A percentile compares a stretch with the other conserved stretches of the same genome.
These are phyloP conservation scores for Platerodrilus igneus DNA, from an alignment of 2,888 invertebrate species.

Conservation along the genomic window DNA sequence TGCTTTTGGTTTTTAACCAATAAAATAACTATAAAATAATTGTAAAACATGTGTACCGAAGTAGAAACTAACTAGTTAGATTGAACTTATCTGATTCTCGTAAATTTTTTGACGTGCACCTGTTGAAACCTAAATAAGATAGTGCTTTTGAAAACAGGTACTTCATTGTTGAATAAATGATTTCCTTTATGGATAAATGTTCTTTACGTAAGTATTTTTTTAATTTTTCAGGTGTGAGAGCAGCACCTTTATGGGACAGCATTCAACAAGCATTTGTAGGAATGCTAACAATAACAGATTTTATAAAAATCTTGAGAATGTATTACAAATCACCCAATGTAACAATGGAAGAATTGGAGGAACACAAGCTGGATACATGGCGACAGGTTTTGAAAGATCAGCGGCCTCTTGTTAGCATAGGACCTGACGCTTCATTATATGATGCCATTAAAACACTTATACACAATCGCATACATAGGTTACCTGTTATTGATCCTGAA, in stretches of 20 bases:
- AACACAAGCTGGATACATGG: slow-evolving; percentile 96
- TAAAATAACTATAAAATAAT: too few relatives aligned
- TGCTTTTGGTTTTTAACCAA: too few relatives aligned
- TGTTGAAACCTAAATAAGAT: too few relatives aligned
- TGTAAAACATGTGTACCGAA: too few relatives aligned
- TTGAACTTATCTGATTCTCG: too few relatives aligned
- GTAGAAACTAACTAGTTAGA: too few relatives aligned
- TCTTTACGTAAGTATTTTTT: too few relatives aligned
- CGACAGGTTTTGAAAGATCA: slow-evolving; percentile 84
- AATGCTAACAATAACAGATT: slow-evolving; percentile 99
- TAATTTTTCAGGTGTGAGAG: slow-evolving; percentile 91
- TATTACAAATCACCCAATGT: slow-evolving; percentile 92
- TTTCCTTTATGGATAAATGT: too few relatives aligned
- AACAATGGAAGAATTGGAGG: slow-evolving; percentile 94
- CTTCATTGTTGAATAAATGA: too few relatives aligned
- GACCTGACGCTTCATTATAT: slow-evolving; percentile 87
- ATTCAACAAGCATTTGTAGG: slow-evolving; percentile 89
- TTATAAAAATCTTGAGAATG: slow-evolving; percentile 96
- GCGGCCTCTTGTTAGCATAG: slow-evolving; percentile 83
- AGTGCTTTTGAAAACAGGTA: too few relatives aligned
- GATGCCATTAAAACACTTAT: slow-evolving; percentile 92
- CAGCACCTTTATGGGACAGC: slow-evolving; percentile 97
- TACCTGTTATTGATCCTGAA: slow-evolving; percentile 93
- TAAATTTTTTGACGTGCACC: too few relatives aligned
- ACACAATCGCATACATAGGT: slow-evolving; percentile 90